Evolutionary conservation across 1,140 invertebrate genomes (phyloP), one percentile per base, ranked within the genome.

Genomic region (Trichoplusia ni): DNA sequence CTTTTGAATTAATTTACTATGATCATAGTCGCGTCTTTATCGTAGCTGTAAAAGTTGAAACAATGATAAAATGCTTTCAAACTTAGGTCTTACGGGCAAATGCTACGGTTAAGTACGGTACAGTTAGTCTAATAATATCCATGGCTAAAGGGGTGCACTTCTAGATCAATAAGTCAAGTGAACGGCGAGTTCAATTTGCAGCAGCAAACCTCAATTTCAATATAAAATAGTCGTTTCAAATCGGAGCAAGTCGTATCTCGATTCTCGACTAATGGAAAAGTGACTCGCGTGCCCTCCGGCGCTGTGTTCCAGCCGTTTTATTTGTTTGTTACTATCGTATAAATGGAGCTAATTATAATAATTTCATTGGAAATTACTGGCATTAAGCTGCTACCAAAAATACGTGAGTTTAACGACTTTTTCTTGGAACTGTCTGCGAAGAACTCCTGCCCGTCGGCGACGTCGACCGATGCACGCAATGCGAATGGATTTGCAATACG

Each of bases 371-470:
- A 87, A 86, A 90, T 90, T 83, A 90, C 86, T 83, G 82, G 83
- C 82, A 90, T 90, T 90, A 90, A 84, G 77, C 78, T 82, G 88
- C 88, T 90, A 90, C 88, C 88, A 89, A 90, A 90, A 82, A 89
- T 89, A 88, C 86, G 84, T 87, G 83, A 85, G 80, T 90, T 89
- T 89, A 89, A 90, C 86, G 84, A 90, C 73, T 81, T 83, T 78
- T 90, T 89, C 88, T 81, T 64, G 79, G 87, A 90, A 89, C 64
- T 80, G 79, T 81, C 76, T 72, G 73, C 49, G 65, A 44, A 67
- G 59, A 64, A 69, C 65, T 65, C 69, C 68, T 61, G 54, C 65
- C 68, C 77, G 73, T 40, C 67, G 79, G 77, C 79, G 70, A 54
- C 67, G 77, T 67, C 64, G 69, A 64, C 38, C 53, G 56, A 35